Conservation (phyloP, 2,797 vertebrate species). For the Gouania willdenowi region DNA sequence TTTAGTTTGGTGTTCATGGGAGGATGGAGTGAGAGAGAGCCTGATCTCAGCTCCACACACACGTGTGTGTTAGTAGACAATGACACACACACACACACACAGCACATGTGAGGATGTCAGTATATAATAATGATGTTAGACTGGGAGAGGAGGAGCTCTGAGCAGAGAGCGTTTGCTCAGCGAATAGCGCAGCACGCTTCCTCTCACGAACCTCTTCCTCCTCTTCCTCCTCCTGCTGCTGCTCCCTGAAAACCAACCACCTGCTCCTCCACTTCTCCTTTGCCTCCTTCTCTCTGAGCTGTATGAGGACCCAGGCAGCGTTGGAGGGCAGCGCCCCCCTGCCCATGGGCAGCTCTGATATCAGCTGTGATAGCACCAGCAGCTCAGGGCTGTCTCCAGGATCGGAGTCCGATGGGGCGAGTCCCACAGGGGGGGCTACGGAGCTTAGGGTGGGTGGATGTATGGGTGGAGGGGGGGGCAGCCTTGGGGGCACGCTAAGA, state of each 20-base stretch:
- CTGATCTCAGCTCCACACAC: too few species aligned
- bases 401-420: constrained; percentile 88
- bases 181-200: constrained; percentile 26
- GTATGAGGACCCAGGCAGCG: constrained; percentile 85
- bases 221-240: background rate
- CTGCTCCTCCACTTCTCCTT: constrained; percentile 19
- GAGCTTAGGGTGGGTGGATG: constrained; percentile 57
- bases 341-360: constrained; percentile 83
- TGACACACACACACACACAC: too few species aligned
- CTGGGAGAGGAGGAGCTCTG: constrained; percentile 17
- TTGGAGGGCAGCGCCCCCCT: constrained; percentile 82
- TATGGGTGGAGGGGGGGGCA: constrained; percentile 64
- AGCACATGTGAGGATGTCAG: too few species aligned
- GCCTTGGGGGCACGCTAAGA: constrained; percentile 75
- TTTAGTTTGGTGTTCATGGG: too few species aligned
- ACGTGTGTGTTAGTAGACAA: too few species aligned
- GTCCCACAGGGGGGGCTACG: constrained; percentile 57
- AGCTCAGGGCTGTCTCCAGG: constrained; percentile 85
- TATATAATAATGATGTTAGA: too few species aligned
- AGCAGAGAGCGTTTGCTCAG: constrained; percentile 47
- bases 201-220: constrained; percentile 1
- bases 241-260: constrained; percentile 26
- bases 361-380: constrained; percentile 78
- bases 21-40: too few species aligned
- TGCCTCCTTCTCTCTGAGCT: constrained; percentile 6